These are phyloP conservation scores for Callaeas wilsoni DNA, from an alignment of 2,113 vertebrate species.

Conservation along the genomic window DNA sequence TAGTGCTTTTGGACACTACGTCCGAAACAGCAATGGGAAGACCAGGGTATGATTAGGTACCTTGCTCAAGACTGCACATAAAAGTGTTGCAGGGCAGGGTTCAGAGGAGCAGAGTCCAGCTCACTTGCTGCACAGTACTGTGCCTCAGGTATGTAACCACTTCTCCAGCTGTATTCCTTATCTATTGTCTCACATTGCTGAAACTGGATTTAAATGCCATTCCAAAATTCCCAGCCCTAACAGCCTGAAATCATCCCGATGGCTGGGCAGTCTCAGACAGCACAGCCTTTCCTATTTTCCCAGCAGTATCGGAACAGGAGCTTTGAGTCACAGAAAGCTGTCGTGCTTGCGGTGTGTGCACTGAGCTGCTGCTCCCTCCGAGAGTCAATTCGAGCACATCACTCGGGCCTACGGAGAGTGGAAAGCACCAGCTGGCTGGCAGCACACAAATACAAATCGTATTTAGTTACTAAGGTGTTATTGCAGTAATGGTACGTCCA, in stretches of 20 bases:
- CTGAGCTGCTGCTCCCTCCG: not conserved
- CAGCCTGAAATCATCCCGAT: not conserved
- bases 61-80: not conserved
- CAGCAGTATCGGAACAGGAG: not conserved
- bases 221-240: not conserved
- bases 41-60: not conserved
- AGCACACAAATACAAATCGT: not conserved
- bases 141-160: not conserved
- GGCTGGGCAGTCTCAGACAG: not conserved
- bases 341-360: accelerated
- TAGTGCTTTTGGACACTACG: not conserved
- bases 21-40: not conserved
- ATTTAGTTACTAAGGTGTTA: not conserved
- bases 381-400: not conserved
- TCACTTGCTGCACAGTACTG: not conserved
- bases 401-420: accelerated
- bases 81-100: not conserved
- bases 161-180: not conserved
- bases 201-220: not conserved
- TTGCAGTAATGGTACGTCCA: accelerated
- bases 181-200: not conserved
- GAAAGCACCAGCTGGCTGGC: not conserved
- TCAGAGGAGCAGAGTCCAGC: not conserved
- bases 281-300: not conserved
- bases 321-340: not conserved